phyloP scores from a whole-genome alignment of 2,888 invertebrate genomes.

The Cerastoderma edule region DNA sequence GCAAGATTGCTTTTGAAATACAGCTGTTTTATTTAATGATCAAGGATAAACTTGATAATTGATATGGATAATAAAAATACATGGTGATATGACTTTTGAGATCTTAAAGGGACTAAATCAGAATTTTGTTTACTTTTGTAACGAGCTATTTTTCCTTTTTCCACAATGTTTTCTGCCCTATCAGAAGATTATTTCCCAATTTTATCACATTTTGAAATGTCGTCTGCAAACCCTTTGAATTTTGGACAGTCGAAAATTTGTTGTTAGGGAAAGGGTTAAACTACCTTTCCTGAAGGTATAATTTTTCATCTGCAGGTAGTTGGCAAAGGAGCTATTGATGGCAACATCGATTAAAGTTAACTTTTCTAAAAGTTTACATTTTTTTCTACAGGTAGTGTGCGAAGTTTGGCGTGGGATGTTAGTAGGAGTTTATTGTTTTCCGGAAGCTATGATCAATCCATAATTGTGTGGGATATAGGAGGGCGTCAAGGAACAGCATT shows the following conservation, averaged over 20 bases:
- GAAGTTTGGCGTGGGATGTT: conserved; percentile 96
- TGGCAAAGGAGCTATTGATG: too few relatives aligned
- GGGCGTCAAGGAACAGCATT: conserved; percentile 98
- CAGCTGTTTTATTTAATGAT: too few relatives aligned
- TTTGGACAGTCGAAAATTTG: not conserved
- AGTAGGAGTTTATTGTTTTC: conserved; percentile 96
- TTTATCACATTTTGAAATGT: too few relatives aligned
- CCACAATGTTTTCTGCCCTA: not conserved
- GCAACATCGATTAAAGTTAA: too few relatives aligned
- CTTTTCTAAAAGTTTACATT: not conserved
- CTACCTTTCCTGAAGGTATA: not conserved
- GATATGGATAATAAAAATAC: too few relatives aligned
- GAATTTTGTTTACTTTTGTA: too few relatives aligned
- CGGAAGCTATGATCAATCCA: conserved; percentile 96
- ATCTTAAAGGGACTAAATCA: too few relatives aligned
- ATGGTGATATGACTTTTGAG: too few relatives aligned
- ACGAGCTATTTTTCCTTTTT: conserved; percentile 5
- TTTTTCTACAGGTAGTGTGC: conserved; percentile 89
- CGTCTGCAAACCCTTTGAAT: not conserved
- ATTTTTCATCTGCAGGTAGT: conserved; percentile 87
- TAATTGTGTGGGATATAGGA: conserved; percentile 98
- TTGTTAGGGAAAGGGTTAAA: not conserved
- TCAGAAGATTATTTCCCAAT: too few relatives aligned
- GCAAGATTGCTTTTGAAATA: too few relatives aligned
- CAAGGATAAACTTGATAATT: too few relatives aligned